Evolutionary conservation across 2,888 invertebrate genomes (phyloP).

Genomic region (Nephrotoma flavescens): DNA sequence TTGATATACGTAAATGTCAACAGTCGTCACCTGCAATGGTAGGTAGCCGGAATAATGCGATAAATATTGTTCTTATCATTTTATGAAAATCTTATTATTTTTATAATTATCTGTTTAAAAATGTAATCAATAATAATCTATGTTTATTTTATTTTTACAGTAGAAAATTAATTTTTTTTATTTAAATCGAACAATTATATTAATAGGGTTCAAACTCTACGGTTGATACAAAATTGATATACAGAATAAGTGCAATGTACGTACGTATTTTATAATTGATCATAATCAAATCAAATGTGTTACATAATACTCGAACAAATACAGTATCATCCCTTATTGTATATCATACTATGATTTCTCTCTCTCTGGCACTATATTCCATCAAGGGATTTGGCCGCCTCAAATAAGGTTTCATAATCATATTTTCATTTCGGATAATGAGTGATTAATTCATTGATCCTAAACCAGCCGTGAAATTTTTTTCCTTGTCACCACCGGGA

Average conservation of each 20-base stretch:
- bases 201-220: background rate
- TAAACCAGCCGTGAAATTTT: no score
- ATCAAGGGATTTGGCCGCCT: no score
- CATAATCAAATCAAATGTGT: no score
- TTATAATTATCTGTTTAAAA: background rate
- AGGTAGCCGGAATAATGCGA: background rate
- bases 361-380: no score
- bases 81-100: background rate
- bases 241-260: background rate
- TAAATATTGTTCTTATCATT: background rate
- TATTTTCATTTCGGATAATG: no score
- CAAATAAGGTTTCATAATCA: no score
- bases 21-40: background rate
- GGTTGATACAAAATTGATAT: background rate
- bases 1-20: background rate
- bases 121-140: background rate
- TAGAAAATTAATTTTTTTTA: background rate
- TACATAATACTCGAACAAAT: no score
- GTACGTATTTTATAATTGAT: no score
- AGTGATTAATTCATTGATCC: no score
- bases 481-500: no score
- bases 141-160: background rate
- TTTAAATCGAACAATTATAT: background rate
- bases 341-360: no score
- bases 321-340: no score